Percentiles rank a stretch among this genome's conserved stretches.
phyloP scores from a whole-genome alignment of 2,888 invertebrate species.

The Elysia crispata region DNA sequence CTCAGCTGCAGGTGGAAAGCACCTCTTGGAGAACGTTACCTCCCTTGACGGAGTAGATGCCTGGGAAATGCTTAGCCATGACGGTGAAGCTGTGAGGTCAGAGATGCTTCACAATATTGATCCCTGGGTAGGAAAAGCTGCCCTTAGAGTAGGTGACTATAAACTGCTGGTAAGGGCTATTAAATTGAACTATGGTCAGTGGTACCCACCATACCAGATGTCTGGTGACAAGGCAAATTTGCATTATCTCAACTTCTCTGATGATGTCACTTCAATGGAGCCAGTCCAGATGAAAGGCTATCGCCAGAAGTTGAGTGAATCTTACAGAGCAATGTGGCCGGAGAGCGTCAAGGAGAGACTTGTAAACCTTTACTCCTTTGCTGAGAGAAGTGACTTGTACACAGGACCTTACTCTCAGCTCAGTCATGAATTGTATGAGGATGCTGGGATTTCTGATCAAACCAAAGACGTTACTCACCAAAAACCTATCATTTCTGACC shows the following conservation, averaged over 20 bases:
- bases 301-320: neutral
- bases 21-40: constrained; percentile 49
- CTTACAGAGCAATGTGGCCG: constrained; percentile 25
- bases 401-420: neutral
- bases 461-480: too few species aligned
- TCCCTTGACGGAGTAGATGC: constrained; percentile 85
- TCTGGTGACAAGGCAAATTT: constrained; percentile 44
- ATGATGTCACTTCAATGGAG: neutral
- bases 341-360: constrained; percentile 6
- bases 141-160: constrained; percentile 69
- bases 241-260: constrained; percentile 44
- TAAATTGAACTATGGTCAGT: constrained; percentile 61
- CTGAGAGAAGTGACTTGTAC: constrained; percentile 4
- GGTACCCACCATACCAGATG: constrained; percentile 69
- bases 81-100: constrained; percentile 82
- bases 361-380: constrained; percentile 19
- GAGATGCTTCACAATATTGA: constrained; percentile 79
- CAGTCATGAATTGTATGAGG: neutral
- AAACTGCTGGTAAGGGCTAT: constrained; percentile 70
- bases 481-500: neutral
- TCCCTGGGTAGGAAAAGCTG: constrained; percentile 58
- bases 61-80: constrained; percentile 85
- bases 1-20: constrained; percentile 82
- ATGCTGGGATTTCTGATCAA: neutral
- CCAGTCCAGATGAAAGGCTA: neutral